Evolutionary conservation across 2,888 invertebrate genomes (phyloP), one percentile per base, ranked within the genome.

Genomic region (Villa cingulata): DNA sequence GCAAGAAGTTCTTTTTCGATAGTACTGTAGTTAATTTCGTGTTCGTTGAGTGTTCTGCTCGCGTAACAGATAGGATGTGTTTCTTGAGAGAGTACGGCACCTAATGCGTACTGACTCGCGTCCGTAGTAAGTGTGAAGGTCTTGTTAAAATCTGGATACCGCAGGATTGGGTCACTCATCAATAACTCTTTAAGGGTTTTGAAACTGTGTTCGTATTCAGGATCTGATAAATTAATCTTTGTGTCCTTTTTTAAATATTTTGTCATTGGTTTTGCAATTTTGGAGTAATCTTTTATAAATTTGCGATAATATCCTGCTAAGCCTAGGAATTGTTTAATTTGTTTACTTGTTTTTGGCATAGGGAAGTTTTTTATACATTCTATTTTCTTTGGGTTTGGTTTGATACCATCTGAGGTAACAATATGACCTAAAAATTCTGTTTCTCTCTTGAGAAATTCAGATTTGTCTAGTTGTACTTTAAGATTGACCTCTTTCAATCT

Each of bases 51-150:
- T n/a, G n/a, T n/a, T n/a, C n/a, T n/a, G n/a, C n/a, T n/a, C n/a
- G n/a, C n/a, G n/a, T n/a, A n/a, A n/a, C 54, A 56, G 15, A 61
- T 51, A 1, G 59, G 59, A 37, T 54, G 37, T 51, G 57, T 53
- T 57, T 19, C 56, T 53, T 61, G 61, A 4, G 55, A 55, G 53
- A 3, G 49, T n/a, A n/a, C n/a, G n/a, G n/a, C n/a, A n/a, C n/a
- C n/a, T n/a, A n/a, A n/a, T n/a, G n/a, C n/a, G n/a, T n/a, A n/a
- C n/a, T n/a, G n/a, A n/a, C n/a, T n/a, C n/a, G n/a, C n/a, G n/a
- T n/a, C n/a, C n/a, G n/a, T n/a, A n/a, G n/a, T n/a, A n/a, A n/a
- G n/a, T n/a, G n/a, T n/a, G n/a, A n/a, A n/a, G n/a, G n/a, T n/a
- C n/a, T n/a, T n/a, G n/a, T n/a, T n/a, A n/a, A n/a, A n/a, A n/a